Base-by-base conservation (phyloP, 1,140 invertebrate genomes). In the Zophobas atratus region DNA sequence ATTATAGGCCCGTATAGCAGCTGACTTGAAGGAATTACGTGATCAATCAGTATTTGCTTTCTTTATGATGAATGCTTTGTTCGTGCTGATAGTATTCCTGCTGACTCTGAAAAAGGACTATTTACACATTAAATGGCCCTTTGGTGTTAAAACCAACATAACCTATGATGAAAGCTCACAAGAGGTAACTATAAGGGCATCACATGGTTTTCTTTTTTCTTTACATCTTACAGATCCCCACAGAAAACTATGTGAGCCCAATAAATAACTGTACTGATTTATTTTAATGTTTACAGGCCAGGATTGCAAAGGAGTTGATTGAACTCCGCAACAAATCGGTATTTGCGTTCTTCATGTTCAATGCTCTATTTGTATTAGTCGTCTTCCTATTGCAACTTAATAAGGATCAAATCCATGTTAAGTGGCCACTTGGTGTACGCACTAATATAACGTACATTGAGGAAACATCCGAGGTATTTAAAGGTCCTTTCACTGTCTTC, bases 311-410 rank as follows among this genome's bases (percentile, higher is more conserved):
- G 82, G 97, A 98, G 88, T 90, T 99, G 86, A 93, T 94, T 86
- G 96, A 97, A 84, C 91, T 99, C 83, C 91, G 97, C 83, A 99
- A 98, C 92, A 98, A 98, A 88, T 95, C 96, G 82, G 96, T 98
- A 77, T 98, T 99, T 88, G 96, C 96, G 83, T 99, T 99, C 93
- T 95, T 99, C 90, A 99, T 99, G 96, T 94, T 98, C 90, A 99
- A 99, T 92, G 96, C 97, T 88, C 93, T 99, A 84, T 99, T 99
- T 92, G 96, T 99, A 86, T 93, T 99, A 88, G 96, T 99, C 88
- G 97, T 99, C 85, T 97, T 99, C 90, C 94, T 99, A 88, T 94
- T 99, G 84, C 98, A 99, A 93, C 92, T 98, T 88, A 97, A 98
- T 90, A 98, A 98, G 93, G 96, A 98, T 90, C 94, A 95, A 89